phyloP scores from a whole-genome alignment of 1,140 invertebrate genomes.

The Epicauta chinensis region DNA sequence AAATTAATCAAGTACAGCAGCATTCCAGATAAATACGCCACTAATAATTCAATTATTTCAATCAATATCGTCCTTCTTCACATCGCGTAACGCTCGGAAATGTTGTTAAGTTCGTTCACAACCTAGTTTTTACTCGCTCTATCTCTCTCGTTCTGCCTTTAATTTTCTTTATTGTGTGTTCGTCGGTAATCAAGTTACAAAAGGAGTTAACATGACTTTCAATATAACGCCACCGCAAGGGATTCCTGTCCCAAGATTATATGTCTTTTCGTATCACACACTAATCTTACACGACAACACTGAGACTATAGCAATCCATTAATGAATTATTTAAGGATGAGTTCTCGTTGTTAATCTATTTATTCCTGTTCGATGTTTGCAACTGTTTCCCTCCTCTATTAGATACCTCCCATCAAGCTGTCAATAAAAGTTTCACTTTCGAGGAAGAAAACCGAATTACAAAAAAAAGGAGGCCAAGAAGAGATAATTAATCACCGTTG shows the following conservation, averaged over 20 bases:
- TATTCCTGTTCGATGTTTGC: background rate
- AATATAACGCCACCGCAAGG: conserved; percentile 8
- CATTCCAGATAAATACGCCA: conserved; percentile 11
- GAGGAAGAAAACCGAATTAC: too few species aligned
- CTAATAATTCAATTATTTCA: conserved; percentile 10
- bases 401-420: too few species aligned
- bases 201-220: conserved; percentile 17
- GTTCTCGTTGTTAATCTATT: conserved; percentile 14
- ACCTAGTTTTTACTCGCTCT: too few species aligned
- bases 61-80: background rate
- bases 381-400: too few species aligned
- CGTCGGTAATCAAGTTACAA: conserved; percentile 11
- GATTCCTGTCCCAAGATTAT: conserved; percentile 15
- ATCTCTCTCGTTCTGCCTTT: background rate
- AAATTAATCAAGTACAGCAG: conserved; percentile 9
- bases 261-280: conserved; percentile 15
- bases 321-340: conserved; percentile 19
- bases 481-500: too few species aligned
- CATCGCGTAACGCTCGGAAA: too few species aligned
- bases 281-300: conserved; percentile 13
- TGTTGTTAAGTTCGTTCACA: too few species aligned
- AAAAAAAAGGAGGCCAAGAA: too few species aligned
- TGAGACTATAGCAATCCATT: conserved; percentile 21
- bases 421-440: too few species aligned
- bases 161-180: conserved; percentile 7